These are phyloP conservation scores for Eudyptes chrysolophus DNA, from an alignment of 2,113 vertebrate species.

Conservation along the genomic window DNA sequence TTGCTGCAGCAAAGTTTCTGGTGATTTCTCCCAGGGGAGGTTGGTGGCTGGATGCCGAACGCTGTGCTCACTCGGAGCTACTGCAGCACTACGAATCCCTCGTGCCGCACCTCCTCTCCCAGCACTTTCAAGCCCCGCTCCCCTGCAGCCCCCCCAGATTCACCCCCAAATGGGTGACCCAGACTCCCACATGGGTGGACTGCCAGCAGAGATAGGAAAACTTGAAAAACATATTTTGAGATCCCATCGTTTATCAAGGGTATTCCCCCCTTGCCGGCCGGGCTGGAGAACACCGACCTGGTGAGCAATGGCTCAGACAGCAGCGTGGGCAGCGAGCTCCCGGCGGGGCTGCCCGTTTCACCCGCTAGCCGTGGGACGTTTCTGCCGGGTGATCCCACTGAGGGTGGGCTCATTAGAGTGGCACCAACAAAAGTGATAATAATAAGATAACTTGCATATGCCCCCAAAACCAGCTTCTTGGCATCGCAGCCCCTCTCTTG, in stretches of 20 bases:
- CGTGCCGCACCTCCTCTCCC: accelerated
- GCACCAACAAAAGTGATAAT: background rate
- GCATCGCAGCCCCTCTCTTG: background rate
- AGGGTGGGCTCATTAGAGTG: background rate
- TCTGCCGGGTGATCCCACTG: accelerated
- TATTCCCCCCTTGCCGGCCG: background rate
- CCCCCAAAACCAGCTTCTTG: background rate
- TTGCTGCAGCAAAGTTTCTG: background rate
- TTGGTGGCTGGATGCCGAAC: accelerated
- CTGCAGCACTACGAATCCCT: accelerated
- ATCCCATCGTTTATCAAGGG: background rate
- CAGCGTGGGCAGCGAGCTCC: accelerated
- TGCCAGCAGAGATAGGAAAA: background rate
- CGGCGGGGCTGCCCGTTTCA: accelerated
- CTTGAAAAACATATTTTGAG: background rate
- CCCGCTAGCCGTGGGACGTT: accelerated
- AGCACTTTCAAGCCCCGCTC: accelerated
- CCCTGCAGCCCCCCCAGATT: background rate
- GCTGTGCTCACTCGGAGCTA: accelerated
- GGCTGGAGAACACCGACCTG: background rate
- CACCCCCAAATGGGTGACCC: accelerated
- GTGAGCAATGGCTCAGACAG: background rate
- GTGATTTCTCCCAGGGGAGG: background rate
- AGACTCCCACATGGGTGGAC: background rate
- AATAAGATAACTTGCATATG: background rate